Conservation (phyloP, 2,113 vertebrate species). For the Proterorhinus semilunaris region DNA sequence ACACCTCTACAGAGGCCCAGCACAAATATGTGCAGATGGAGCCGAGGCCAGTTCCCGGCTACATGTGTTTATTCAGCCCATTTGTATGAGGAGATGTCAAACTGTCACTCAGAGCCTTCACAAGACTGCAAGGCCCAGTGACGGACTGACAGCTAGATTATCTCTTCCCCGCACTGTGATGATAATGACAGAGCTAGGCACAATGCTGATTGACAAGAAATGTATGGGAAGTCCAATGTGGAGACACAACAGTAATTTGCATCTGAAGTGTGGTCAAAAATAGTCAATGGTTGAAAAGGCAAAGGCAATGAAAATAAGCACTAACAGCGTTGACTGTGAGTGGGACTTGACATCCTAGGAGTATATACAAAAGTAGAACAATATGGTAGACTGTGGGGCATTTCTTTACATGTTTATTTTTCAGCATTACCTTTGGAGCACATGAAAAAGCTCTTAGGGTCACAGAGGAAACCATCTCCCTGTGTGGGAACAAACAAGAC, state of each 20-base stretch:
- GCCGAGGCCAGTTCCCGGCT: conserved; percentile 13
- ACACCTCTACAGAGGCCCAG: conserved; percentile 8
- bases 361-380: background rate
- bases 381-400: background rate
- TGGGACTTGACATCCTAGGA: background rate
- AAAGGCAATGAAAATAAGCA: background rate
- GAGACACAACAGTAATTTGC: conserved; percentile 20
- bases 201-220: conserved; percentile 36
- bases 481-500: conserved; percentile 14
- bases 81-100: conserved; percentile 14
- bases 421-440: conserved; percentile 30
- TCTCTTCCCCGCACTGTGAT: conserved; percentile 20
- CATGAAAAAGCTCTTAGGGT: conserved; percentile 18
- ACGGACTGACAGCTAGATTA: conserved; percentile 43
- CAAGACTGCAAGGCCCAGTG: conserved; percentile 22
- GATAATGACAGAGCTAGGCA: conserved; percentile 24
- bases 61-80: conserved; percentile 21
- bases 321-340: background rate
- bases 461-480: background rate
- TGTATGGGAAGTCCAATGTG: conserved; percentile 22
- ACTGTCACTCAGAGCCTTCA: conserved; percentile 38
- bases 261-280: conserved; percentile 7
- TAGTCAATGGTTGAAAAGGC: background rate
- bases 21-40: background rate
- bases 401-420: background rate